Conservation (phyloP, 2,113 vertebrate genomes). For the Rhinichthys klamathensis region DNA sequence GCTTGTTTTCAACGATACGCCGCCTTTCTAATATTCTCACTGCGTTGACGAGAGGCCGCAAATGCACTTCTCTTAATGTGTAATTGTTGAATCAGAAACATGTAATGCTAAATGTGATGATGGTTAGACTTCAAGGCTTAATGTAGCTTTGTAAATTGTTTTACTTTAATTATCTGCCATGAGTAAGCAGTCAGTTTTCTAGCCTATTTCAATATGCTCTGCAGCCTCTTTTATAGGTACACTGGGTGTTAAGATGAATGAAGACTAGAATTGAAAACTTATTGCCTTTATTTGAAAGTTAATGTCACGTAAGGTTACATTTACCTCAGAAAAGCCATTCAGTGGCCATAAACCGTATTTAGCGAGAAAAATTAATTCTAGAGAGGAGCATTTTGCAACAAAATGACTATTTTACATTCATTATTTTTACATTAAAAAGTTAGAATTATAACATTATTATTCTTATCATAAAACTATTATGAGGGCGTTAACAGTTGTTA, state of each 20-base stretch:
- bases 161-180: not conserved
- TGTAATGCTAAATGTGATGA: not conserved
- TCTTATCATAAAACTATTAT: too few relatives aligned
- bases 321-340: too few relatives aligned
- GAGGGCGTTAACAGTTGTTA: too few relatives aligned
- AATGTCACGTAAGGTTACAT: not conserved
- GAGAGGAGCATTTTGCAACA: too few relatives aligned
- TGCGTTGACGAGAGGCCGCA: not conserved
- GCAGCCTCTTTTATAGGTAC: not conserved
- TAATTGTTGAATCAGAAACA: not conserved
- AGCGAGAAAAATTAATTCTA: too few relatives aligned
- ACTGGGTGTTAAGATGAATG: not conserved
- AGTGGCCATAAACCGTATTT: too few relatives aligned
- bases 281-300: not conserved
- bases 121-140: not conserved
- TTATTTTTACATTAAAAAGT: too few relatives aligned
- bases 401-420: too few relatives aligned
- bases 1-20: slow-evolving; percentile 12
- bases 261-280: not conserved
- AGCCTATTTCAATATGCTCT: not conserved
- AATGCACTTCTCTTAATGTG: not conserved
- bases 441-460: too few relatives aligned
- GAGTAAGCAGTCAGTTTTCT: not conserved
- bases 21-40: not conserved
- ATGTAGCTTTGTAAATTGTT: not conserved